Base-by-base conservation (phyloP, 2,113 vertebrate genomes). In the Cardinalis cardinalis region DNA sequence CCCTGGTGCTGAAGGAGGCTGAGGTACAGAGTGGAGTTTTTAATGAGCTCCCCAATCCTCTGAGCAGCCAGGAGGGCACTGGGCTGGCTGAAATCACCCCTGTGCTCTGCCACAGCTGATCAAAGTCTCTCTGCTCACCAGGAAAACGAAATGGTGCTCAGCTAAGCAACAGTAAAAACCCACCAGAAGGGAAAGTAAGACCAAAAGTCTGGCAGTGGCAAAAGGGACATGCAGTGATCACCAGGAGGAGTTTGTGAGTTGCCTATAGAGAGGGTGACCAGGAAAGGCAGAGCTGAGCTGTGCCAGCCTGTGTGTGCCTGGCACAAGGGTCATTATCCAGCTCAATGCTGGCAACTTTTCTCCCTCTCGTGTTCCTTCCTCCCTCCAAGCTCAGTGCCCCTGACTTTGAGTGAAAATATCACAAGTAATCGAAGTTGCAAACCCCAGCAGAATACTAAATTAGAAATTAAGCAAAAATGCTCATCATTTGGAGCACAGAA, bases 391-490 rank as follows among this genome's bases (percentile, higher is more conserved):
- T 65, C 69, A 66, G 25, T 68, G 64, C 34, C 48, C 34, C 91
- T 43, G 70, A 91, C 74, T 95, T 84, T 8, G 43, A 90, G 85
- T 49, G 85, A 90, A 96, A 95, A 92, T 85, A 95, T 79, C 69
- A 79, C 15, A 24, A 87, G 88, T 94, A 95, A 95, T 95, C 69
- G 53, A 93, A 96, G 72, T 44, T 81, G 69, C 72, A 93, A 89
- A 92, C 46, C 92, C 59, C 66, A 69, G 85, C 20, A 60, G 95
- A 95, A 94, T 95, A 88, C 79, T 78, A 91, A 96, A 95, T 93
- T 89, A 86, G 94, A 96, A 96, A 95, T 95, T 95, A 95, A 85
- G 66, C 78, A 90, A 58, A 96, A 95, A 92, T 24, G 53, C 46
- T 94, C 92, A 88, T 88, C 87, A 53, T 16, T 10, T 36, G 53